Percentiles rank a stretch among this genome's conserved stretches.
phyloP scores from a whole-genome alignment of 2,113 vertebrate species.

The Phylloscopus trochiloides region DNA sequence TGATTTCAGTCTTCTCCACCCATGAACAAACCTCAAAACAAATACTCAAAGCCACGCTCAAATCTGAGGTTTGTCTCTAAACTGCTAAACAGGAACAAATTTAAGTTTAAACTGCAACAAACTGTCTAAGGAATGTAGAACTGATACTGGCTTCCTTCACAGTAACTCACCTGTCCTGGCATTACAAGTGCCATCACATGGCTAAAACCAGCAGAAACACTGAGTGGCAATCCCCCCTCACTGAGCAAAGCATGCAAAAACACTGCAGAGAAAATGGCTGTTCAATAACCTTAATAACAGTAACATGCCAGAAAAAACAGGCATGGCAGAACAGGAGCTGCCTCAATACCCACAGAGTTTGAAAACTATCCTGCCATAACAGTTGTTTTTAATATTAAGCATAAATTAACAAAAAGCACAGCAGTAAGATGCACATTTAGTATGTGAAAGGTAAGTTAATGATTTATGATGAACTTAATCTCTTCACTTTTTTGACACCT shows the following conservation, averaged over 20 bases:
- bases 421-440: neutral
- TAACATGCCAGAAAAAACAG: neutral
- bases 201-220: neutral
- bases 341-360: neutral
- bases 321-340: neutral
- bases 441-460: neutral
- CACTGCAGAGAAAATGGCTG: neutral
- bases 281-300: neutral
- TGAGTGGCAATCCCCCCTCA: neutral
- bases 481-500: neutral
- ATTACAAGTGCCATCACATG: neutral
- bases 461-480: neutral
- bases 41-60: neutral
- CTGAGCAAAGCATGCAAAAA: neutral
- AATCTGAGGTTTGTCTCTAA: accelerated
- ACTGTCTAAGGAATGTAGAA: neutral
- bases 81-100: neutral
- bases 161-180: neutral
- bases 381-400: neutral
- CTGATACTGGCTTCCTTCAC: neutral
- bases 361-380: neutral
- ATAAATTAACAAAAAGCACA: neutral
- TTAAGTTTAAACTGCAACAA: neutral
- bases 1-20: neutral
- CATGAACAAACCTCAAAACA: neutral